Base-by-base conservation (phyloP, 2,888 invertebrate genomes). In the Diarsia rubi region DNA sequence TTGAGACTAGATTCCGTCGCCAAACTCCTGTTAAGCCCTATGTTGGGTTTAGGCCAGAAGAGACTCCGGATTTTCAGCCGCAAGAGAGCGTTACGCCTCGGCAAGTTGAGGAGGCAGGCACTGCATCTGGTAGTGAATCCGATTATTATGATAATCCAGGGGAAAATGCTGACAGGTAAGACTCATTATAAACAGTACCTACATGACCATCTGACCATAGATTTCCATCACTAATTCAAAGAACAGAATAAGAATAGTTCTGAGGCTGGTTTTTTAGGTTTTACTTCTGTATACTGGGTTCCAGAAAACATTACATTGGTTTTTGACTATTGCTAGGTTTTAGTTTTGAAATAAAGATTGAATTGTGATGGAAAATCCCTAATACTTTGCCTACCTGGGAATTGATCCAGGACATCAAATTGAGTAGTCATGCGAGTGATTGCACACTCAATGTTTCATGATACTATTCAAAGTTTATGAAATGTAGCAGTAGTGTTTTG, bases 1-100 rank as follows among this genome's bases (percentile, higher is more conserved):
- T 98, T 69, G 98, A 98, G 83, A 97, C 97, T 42, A 97, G 97
- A 74, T 97, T 96, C 85, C 89, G 94, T 0, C 91, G 94, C 87
- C 93, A 96, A 77, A 94, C 95, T 0, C 94, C 95, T 0, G 89
- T 93, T 8, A 96, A 95, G 80, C 85, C 93, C 0, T 94, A 90
- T 37, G 84, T 90, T 0, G 90, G 89, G 5, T 90, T 92, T 44
- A 88, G 92, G 0, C 91, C 89, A 14, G 95, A 95, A 16, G 95
- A 94, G 37, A 76, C 87, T 0, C 90, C 84, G 3, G 94, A 95
- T 3, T 93, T 89, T 63, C 89, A 91, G 4, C 88, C 90, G 6
- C 90, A 88, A 31, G 91, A 93, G 49, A 85, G 88, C 1, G 86
- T 90, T 3, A 88, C 90, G 5, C 89, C 89, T 14, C 90, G 91